Evolutionary conservation across 2,888 invertebrate genomes (phyloP).

Genomic region (Melieria crassipennis): DNA sequence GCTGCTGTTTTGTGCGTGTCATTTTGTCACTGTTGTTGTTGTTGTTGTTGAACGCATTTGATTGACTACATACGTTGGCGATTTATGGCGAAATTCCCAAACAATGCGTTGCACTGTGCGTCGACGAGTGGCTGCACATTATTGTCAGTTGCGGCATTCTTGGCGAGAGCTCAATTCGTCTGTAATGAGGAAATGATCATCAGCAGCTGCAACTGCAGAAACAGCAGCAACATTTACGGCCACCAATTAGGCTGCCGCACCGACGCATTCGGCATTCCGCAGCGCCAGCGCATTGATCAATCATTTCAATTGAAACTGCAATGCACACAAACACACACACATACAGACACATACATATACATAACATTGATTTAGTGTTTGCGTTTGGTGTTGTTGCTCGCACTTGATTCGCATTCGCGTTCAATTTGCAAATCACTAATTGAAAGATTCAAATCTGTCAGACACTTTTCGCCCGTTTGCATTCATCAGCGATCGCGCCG

Average conservation of each 20-base stretch:
- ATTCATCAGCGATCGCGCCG: neutral
- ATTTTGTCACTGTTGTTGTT: conserved; percentile 2
- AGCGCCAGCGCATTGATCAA: conserved; percentile 49
- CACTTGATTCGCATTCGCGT: conserved; percentile 34
- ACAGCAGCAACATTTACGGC: neutral
- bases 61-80: conserved; percentile 22
- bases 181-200: conserved; percentile 41
- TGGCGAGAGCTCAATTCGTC: neutral
- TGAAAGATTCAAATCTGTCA: conserved; percentile 58
- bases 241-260: neutral
- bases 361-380: neutral
- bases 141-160: conserved; percentile 9
- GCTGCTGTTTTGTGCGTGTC: neutral
- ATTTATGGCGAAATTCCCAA: conserved; percentile 29
- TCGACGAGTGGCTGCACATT: neutral
- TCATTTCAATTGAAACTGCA: conserved; percentile 53
- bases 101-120: conserved; percentile 13
- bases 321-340: neutral
- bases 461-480: neutral
- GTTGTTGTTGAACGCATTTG: conserved; percentile 13
- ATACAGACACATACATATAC: neutral
- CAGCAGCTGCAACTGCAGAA: neutral
- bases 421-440: conserved; percentile 52
- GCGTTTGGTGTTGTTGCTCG: neutral
- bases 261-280: neutral